Evolutionary conservation across 92 coral and sea anemone genomes (phyloP), one percentile per base, ranked within the genome.

Genomic region (Actinostola sp.): DNA sequence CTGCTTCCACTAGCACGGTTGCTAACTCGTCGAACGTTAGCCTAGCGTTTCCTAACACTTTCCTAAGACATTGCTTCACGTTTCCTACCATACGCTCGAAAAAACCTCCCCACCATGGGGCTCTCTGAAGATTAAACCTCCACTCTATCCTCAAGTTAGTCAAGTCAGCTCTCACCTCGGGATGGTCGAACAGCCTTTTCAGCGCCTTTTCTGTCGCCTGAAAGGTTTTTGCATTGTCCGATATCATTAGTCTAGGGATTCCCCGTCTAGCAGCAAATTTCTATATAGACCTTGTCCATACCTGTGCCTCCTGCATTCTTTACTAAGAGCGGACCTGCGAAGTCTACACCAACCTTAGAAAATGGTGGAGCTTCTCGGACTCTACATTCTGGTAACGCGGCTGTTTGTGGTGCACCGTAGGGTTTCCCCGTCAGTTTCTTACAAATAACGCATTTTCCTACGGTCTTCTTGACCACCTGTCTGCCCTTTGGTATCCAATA

Each of bases 401-500:
- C 67, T 7, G 53, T 60, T 11, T 11, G 66, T 44, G 88, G 83
- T 20, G 45, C 60, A 19, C 59, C 61, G 60, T 45, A 76, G 0
- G 78, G 36, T 11, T 33, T 61, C 16, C 72, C 77, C 41, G 29
- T 70, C 2, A 44, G 43, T 30, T 26, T 60, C 52, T 69, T 83
- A 38, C 78, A 83, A 19, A 38, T 66, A 19, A 48, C 53, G 41
- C 88, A 83, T 16, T 29, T 28, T 10, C 65, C 48, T 33, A 86
- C 43, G 15, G 74, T 51, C 43, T 38, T 80, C 49, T 80, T 67
- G 0, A 86, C 66, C 2, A 26, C 31, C 44, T 86, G 86, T 14
- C 83, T 38, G 3, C 82, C 86, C 38, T 80, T 80, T 30, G 78
- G 60, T 8, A 86, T 76, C 83, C 91, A 86, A 39, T 44, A 86